A percentile compares a stretch with the other conserved stretches of the same genome.
Evolutionary conservation across 2,888 invertebrate genomes (phyloP).

Genomic region (Blera fallax): DNA sequence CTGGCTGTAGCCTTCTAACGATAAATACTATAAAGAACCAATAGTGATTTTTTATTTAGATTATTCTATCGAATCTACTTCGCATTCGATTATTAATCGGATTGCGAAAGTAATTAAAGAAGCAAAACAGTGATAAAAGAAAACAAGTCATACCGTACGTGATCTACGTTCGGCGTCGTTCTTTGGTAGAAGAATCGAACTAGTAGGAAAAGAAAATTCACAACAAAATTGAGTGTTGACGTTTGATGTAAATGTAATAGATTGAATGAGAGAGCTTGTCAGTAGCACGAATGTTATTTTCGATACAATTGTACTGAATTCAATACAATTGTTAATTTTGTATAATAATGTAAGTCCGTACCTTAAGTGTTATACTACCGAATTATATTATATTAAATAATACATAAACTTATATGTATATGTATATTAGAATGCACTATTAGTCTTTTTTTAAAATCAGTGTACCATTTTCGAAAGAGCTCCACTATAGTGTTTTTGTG

Average conservation of each 20-base stretch:
- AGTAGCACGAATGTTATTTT: no score
- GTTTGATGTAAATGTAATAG: background rate
- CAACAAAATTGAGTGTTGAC: background rate
- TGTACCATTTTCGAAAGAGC: no score
- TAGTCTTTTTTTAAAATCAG: no score
- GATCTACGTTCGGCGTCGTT: background rate
- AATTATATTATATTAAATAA: no score
- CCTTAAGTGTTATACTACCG: no score
- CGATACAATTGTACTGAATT: no score
- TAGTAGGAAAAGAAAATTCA: background rate
- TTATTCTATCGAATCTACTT: conserved; percentile 1
- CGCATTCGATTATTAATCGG: conserved; percentile 1
- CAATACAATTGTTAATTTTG: no score
- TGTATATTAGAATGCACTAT: no score
- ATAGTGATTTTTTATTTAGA: background rate
- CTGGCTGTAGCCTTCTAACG: background rate
- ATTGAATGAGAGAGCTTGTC: no score
- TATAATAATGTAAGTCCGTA: no score
- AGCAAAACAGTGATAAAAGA: background rate
- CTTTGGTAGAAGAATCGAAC: background rate
- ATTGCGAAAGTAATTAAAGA: background rate
- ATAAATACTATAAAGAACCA: conserved; percentile 16
- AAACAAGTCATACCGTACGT: background rate
- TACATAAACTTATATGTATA: no score
- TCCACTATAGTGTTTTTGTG: no score